These are phyloP conservation scores for Catocala sponsa DNA, from an alignment of 2,888 invertebrate genomes.

Conservation along the genomic window DNA sequence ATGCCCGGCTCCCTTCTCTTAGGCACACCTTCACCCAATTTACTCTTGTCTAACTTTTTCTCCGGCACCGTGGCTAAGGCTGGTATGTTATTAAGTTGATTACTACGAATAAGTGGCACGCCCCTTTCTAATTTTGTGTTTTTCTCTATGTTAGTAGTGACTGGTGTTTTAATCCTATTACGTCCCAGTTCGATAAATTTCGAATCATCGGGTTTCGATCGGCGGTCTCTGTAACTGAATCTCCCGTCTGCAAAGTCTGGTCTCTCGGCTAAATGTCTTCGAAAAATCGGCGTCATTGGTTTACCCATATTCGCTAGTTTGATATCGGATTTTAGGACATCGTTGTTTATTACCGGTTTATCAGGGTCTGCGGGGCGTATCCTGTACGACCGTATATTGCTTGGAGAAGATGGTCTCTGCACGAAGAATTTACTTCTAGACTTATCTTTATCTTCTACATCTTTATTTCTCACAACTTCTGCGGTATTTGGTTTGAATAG, in stretches of 20 bases:
- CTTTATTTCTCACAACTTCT: slow-evolving; percentile 66
- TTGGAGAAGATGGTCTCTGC: slow-evolving; percentile 72
- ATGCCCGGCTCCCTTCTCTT: slow-evolving; percentile 73
- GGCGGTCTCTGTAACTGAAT: slow-evolving; percentile 76
- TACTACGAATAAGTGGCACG: slow-evolving; percentile 55
- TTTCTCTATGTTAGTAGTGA: slow-evolving; percentile 34
- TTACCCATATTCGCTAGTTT: slow-evolving; percentile 80
- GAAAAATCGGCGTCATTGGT: slow-evolving; percentile 83
- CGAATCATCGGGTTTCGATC: slow-evolving; percentile 54
- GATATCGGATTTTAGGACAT: slow-evolving; percentile 74
- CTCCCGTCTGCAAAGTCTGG: slow-evolving; percentile 75
- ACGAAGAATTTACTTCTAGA: slow-evolving; percentile 82
- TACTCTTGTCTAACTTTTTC: slow-evolving; percentile 44
- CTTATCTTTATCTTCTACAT: slow-evolving; percentile 66
- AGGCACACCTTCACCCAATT: slow-evolving; percentile 40
- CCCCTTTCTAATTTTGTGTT: slow-evolving; percentile 35
- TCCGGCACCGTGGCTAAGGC: slow-evolving; percentile 59
- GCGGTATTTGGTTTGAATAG: slow-evolving; percentile 73
- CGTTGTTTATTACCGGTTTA: slow-evolving; percentile 50
- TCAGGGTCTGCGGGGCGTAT: slow-evolving; percentile 63
- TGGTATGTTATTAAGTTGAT: slow-evolving; percentile 52
- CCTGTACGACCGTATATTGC: slow-evolving; percentile 65
- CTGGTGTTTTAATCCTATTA: slow-evolving; percentile 68
- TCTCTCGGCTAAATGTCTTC: slow-evolving; percentile 69
- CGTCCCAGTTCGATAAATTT: slow-evolving; percentile 69